Base-by-base conservation (phyloP, 2,888 invertebrate genomes). In the Heliconius ethilla region DNA sequence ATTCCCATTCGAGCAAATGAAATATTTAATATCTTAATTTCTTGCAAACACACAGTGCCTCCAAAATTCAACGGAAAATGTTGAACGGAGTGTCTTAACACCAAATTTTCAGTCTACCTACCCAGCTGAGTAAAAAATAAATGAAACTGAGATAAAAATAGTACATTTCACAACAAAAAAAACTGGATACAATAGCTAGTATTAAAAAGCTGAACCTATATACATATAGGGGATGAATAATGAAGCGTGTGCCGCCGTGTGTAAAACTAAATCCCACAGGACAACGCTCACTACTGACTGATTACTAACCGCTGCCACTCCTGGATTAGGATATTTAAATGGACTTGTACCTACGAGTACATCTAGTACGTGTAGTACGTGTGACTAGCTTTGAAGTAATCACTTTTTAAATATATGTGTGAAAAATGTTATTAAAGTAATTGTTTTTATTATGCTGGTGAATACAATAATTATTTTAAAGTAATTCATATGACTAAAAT, bases 241-340 rank as follows among this genome's bases (percentile, higher is more conserved):
- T 72, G 33, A 72, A 72, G 59, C 55, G 22, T 59, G 59, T 33
- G 90, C 85, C 87, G 82, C 84, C 91, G 87, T 92, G 93, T 93
- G 93, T 93, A 93, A 93, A 93, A 93, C 91, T 91, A 90, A 92
- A 93, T 92, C 93, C 92, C 89, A 83, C 83, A 85, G 90, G 89
- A 89, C 86, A 86, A 84, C 88, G 87, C 85, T 88, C 85, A 87
- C 88, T 87, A 85, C 84, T 89, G 86, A 87, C 91, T 92, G 92
- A 92, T 92, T 92, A 90, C 91, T 87, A 88, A 82, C 88, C 88
- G 83, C 87, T 84, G 82, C 83, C 87, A 87, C 87, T 83, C 85
- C 82, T 77, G 90, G 91, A 91, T 92, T 90, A 91, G 87, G 88
- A 87, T 89, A 91, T 92, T 91, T 90, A 90, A 91, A 91, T 89